Evolutionary conservation across 2,113 vertebrate genomes (phyloP).

Genomic region (Uria aalge): DNA sequence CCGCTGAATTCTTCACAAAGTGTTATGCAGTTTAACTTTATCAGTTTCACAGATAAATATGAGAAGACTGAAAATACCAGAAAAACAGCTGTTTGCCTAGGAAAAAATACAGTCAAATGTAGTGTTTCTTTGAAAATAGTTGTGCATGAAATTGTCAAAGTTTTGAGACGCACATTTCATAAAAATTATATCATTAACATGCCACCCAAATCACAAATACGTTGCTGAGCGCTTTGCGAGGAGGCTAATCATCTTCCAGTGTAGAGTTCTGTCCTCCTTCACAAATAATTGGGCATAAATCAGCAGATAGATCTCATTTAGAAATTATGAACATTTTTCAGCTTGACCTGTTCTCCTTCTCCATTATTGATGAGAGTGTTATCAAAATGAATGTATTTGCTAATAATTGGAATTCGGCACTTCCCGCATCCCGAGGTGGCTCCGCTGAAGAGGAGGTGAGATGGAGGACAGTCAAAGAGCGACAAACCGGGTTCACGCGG

Average conservation of each 20-base stretch:
- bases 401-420: not conserved
- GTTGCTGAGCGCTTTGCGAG: not conserved
- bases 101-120: not conserved
- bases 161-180: not conserved
- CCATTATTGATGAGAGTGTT: not conserved
- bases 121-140: not conserved
- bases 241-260: not conserved
- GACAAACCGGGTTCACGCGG: not conserved
- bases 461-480: not conserved
- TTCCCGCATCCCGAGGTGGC: not conserved
- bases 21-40: slow-evolving; percentile 18
- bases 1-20: slow-evolving; percentile 20
- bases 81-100: slow-evolving; percentile 34
- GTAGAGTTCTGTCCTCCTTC: not conserved
- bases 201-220: not conserved
- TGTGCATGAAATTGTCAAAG: not conserved
- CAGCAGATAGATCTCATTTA: not conserved
- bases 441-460: not conserved
- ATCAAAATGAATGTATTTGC: not conserved
- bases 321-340: not conserved
- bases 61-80: slow-evolving; percentile 30
- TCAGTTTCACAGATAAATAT: slow-evolving; percentile 35
- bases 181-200: not conserved
- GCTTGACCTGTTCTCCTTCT: not conserved
- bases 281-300: not conserved